phyloP scores from a whole-genome alignment of 1,140 invertebrate genomes.

The Physella acuta region DNA sequence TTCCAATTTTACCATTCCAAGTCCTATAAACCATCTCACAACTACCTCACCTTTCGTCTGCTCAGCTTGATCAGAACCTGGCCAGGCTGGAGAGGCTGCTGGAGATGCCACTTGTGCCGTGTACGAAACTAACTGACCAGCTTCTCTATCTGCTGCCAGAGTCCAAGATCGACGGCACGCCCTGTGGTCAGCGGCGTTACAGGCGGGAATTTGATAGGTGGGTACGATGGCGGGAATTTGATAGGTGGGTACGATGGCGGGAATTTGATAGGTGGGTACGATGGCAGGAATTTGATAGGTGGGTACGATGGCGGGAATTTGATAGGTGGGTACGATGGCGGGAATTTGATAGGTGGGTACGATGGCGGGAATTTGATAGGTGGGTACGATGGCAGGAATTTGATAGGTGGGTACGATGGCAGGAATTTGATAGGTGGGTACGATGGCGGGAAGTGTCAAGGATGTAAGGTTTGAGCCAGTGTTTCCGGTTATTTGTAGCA shows the following conservation, averaged over 20 bases:
- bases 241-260: too few species aligned
- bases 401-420: not conserved
- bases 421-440: not conserved
- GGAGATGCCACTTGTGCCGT: conserved; percentile 50
- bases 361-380: not conserved
- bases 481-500: not conserved
- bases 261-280: not conserved
- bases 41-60: too few species aligned
- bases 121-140: conserved; percentile 64
- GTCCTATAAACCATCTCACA: too few species aligned
- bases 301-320: not conserved
- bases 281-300: not conserved
- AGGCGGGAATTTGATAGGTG: conserved; percentile 26
- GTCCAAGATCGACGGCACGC: conserved; percentile 37
- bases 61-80: conserved; percentile 75
- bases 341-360: not conserved
- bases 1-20: too few species aligned
- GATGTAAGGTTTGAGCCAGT: not conserved
- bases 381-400: not conserved
- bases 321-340: not conserved
- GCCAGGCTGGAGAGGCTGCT: conserved; percentile 73
- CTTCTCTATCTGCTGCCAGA: conserved; percentile 42
- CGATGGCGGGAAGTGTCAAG: not conserved
- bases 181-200: conserved; percentile 20
- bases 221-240: too few species aligned